Evolutionary conservation across 2,797 vertebrate genomes (phyloP).

Genomic region (Adrianichthys oophorus): DNA sequence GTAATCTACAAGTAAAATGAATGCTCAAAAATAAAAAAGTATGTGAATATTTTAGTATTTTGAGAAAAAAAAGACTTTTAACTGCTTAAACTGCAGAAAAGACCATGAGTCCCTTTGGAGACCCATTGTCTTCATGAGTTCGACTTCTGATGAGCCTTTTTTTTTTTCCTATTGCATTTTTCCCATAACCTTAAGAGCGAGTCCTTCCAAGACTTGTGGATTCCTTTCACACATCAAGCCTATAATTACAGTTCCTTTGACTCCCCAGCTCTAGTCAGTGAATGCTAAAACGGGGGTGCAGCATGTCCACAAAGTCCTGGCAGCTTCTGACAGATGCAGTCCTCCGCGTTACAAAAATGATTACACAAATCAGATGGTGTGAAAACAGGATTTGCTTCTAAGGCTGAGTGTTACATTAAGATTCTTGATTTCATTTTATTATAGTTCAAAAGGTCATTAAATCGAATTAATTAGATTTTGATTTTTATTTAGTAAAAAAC

Average conservation of each 20-base stretch:
- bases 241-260: constrained; percentile 52
- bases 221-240: constrained; percentile 39
- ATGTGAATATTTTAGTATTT: no score
- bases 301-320: constrained; percentile 21
- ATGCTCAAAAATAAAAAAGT: no score
- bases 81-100: not conserved
- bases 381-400: constrained; percentile 25
- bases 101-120: not conserved
- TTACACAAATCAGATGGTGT: constrained; percentile 32
- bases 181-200: constrained; percentile 18
- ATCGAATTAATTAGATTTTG: no score
- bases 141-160: not conserved
- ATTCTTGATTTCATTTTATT: no score
- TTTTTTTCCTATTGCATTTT: not conserved
- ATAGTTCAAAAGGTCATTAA: no score
- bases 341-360: constrained; percentile 35
- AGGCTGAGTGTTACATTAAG: no score
- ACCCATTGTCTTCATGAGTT: constrained; percentile 1
- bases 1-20: no score
- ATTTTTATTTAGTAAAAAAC: no score
- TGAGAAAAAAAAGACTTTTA: no score
- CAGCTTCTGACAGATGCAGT: constrained; percentile 13
- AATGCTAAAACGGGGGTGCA: constrained; percentile 50
- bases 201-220: constrained; percentile 2
- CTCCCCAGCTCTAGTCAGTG: constrained; percentile 49